Conservation (phyloP, 1,140 invertebrate species). For the Philaenus spumarius region DNA sequence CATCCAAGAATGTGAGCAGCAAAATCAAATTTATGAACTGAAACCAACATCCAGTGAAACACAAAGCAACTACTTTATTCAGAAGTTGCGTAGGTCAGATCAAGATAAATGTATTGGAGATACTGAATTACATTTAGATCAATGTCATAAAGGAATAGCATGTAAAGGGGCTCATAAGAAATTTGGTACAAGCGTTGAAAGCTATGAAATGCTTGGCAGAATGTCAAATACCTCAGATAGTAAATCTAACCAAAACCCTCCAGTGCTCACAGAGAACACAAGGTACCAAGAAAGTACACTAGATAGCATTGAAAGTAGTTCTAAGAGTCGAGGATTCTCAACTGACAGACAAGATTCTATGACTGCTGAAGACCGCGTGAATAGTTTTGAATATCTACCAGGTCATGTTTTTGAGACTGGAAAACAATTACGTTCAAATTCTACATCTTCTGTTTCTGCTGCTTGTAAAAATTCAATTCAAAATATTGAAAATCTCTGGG, state of each 20-base stretch:
- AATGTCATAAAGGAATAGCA: slow-evolving; percentile 11
- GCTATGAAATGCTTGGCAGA: background rate
- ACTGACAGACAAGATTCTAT: slow-evolving; percentile 9
- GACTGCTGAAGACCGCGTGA: slow-evolving; percentile 35
- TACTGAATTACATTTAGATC: background rate
- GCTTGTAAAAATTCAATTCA: background rate
- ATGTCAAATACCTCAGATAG: background rate
- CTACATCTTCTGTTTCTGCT: slow-evolving; percentile 13
- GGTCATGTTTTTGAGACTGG: slow-evolving; percentile 39
- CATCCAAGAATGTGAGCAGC: slow-evolving; percentile 3
- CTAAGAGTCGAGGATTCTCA: slow-evolving; percentile 1
- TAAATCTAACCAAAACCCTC: no score
- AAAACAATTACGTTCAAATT: background rate
- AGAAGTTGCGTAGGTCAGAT: background rate
- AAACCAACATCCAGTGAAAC: background rate
- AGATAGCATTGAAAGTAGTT: slow-evolving; percentile 20
- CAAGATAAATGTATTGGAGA: background rate
- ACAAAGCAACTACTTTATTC: background rate
- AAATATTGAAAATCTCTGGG: background rate
- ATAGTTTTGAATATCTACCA: slow-evolving; percentile 47
- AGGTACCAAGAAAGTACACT: slow-evolving; percentile 11
- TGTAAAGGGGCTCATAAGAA: slow-evolving; percentile 15
- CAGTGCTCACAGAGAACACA: background rate
- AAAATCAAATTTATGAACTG: background rate
- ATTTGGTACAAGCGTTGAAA: background rate